These are phyloP conservation scores for Campopleginae sp. DNA, from an alignment of 2,888 invertebrate genomes.

Conservation along the genomic window DNA sequence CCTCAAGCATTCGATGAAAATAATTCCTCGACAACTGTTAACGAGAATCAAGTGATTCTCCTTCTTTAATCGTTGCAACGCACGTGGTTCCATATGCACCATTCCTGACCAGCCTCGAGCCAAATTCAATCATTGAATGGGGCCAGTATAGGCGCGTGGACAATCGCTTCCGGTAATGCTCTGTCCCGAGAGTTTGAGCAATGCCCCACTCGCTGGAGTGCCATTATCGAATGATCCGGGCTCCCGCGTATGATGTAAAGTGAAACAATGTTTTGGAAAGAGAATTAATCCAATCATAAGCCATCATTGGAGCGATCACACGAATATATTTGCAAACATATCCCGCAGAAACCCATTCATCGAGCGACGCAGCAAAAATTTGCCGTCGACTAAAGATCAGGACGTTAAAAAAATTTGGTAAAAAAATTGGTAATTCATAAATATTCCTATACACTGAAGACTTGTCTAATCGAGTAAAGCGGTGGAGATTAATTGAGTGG, in stretches of 20 bases:
- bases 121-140: slow-evolving; percentile 50
- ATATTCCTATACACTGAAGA: neutral
- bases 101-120: neutral
- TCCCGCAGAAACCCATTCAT: neutral
- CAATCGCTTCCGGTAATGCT: slow-evolving; percentile 42
- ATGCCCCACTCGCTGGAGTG: neutral
- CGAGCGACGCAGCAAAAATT: neutral
- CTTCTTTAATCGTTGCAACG: neutral
- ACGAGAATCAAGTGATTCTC: neutral
- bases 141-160: slow-evolving; percentile 20
- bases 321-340: neutral
- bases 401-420: neutral
- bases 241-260: neutral
- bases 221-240: slow-evolving; percentile 47
- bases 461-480: neutral
- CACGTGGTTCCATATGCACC: neutral
- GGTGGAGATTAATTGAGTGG: neutral
- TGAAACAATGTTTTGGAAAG: slow-evolving; percentile 8
- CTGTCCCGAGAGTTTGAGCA: slow-evolving; percentile 23
- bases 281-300: slow-evolving; percentile 2
- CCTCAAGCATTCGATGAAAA: neutral
- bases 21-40: neutral
- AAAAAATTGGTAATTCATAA: neutral
- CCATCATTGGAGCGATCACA: neutral
- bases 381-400: neutral